Conservation (phyloP, 2,797 vertebrate species). For the Eulemur rubriventer region DNA sequence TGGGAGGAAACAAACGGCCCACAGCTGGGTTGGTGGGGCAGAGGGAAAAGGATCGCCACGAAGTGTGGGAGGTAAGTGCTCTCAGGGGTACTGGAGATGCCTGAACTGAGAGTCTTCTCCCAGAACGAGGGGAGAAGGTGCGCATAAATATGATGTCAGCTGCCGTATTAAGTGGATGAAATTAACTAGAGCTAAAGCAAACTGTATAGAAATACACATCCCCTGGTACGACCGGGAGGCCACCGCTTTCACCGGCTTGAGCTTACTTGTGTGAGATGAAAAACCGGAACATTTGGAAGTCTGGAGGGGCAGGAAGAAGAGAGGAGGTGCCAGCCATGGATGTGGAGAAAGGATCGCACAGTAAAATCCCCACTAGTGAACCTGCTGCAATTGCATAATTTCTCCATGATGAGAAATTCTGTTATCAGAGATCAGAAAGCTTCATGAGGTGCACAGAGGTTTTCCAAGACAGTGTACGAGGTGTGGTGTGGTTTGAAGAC, state of each 20-base stretch:
- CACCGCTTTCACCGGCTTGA: not conserved
- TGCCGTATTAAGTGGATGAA: not conserved
- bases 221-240: not conserved
- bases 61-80: not conserved
- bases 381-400: not conserved
- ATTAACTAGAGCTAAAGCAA: not conserved
- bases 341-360: not conserved
- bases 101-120: not conserved
- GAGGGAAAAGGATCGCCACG: not conserved
- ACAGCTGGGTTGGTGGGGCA: not conserved
- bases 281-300: not conserved
- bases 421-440: not conserved
- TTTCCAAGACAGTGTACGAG: not conserved
- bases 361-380: not conserved
- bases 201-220: not conserved
- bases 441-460: not conserved
- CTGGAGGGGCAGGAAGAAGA: not conserved
- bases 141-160: not conserved
- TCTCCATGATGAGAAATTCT: not conserved
- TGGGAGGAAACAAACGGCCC: not conserved
- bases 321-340: not conserved
- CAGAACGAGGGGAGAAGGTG: not conserved
- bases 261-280: not conserved
- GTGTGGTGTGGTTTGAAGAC: not conserved
- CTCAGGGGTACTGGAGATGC: not conserved